Evolutionary conservation across 2,888 invertebrate species (phyloP).

Genomic region (Dusona sp.): DNA sequence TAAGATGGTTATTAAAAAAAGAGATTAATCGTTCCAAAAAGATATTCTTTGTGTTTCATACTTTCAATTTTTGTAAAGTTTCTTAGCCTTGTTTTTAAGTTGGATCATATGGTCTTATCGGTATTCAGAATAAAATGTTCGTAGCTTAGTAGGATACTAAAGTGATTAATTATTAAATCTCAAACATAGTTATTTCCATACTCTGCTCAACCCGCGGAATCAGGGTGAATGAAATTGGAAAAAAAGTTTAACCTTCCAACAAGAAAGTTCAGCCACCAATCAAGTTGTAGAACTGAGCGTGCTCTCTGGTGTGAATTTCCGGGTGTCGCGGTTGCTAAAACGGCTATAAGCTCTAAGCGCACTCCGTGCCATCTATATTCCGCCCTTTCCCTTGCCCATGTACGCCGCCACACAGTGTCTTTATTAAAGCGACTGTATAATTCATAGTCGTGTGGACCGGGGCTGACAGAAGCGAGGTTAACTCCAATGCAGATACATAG

Average conservation of each 20-base stretch:
- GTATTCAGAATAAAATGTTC: neutral
- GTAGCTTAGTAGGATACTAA: neutral
- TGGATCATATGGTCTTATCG: too few relatives aligned
- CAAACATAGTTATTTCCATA: neutral
- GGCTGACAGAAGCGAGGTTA: constrained; percentile 67
- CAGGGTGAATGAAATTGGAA: neutral
- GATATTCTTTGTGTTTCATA: neutral
- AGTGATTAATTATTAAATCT: neutral
- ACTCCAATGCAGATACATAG: constrained; percentile 56
- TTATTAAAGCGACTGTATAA: constrained; percentile 72
- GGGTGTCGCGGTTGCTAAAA: constrained; percentile 6
- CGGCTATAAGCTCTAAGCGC: constrained; percentile 19
- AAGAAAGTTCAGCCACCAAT: constrained; percentile 18
- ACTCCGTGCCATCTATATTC: constrained; percentile 1
- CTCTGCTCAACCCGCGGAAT: neutral
- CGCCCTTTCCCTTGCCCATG: neutral
- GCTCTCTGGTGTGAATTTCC: constrained; percentile 3
- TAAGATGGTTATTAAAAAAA: too few relatives aligned
- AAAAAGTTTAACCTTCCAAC: neutral
- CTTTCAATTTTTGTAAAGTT: neutral
- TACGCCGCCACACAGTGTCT: constrained; percentile 55
- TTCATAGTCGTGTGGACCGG: constrained; percentile 67
- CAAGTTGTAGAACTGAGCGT: neutral
- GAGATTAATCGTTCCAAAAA: neutral
- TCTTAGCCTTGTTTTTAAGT: neutral